Evolutionary conservation across 2,113 vertebrate genomes (phyloP), one percentile per base, ranked within the genome.

Genomic region (Phylloscopus trochiloides): DNA sequence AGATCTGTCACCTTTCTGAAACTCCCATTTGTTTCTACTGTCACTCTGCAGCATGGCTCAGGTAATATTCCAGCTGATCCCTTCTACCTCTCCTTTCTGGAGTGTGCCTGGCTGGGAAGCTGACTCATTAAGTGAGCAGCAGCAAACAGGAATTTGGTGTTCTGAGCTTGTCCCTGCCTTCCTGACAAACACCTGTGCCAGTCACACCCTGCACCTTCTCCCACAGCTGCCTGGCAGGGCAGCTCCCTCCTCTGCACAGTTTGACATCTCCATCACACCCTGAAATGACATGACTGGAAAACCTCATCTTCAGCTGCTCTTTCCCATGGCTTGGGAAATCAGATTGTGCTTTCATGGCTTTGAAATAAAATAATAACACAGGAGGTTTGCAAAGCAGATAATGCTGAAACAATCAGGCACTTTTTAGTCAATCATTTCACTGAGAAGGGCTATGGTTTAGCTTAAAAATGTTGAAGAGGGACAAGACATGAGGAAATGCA

Each of bases 341-440:
- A 88, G 79, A 88, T 97, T 93, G 70, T 67, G 54, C 91, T 95
- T 97, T 80, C 77, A 73, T 13, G 54, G 72, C 55, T 94, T 96
- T 65, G 48, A 91, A 96, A 96, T 95, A 84, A 91, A 97, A 93
- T 91, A 97, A 93, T 91, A 80, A 51, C 65, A 72, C 21, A 47
- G 48, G 42, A 25, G 59, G 66, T 86, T 67, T 45, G 42, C 80
- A 94, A 92, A 97, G 78, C 63, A 84, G 96, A 90, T 81, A 96
- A 94, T 59, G 40, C 65, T 76, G 45, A 87, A 96, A 95, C 90
- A 88, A 90, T 91, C 50, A 80, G 62, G 62, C 50, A 59, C 54
- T 89, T 90, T 78, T 88, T 45, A 95, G 79, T 88, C 91, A 95
- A 43, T 74, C 70, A 79, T 90, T 96, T 92, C 57, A 67, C 19